phyloP scores from a whole-genome alignment of 2,113 vertebrate genomes.

The Tyto alba region DNA sequence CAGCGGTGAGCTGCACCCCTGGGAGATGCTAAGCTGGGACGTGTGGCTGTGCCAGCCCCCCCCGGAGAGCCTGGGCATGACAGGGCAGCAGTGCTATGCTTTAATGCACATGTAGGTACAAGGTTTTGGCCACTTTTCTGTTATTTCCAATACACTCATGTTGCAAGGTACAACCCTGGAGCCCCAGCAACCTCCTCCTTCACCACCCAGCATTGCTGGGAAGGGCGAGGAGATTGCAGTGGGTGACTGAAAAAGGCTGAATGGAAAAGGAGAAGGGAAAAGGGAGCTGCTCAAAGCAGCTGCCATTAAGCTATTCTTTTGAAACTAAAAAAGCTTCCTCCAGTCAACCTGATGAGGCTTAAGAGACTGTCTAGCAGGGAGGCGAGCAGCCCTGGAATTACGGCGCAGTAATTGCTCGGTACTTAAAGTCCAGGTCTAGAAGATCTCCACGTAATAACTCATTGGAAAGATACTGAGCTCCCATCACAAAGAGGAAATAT shows the following conservation, averaged over 20 bases:
- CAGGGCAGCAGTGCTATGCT: not conserved
- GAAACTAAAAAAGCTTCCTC: not conserved
- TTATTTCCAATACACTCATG: rapidly evolving
- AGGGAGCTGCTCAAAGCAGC: not conserved
- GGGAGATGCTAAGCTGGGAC: not conserved
- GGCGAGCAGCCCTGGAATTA: constrained; percentile 23
- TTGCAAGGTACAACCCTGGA: not conserved
- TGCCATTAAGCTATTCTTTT: not conserved
- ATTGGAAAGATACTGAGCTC: constrained; percentile 57
- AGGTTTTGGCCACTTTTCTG: not conserved
- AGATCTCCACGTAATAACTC: constrained; percentile 57
- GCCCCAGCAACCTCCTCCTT: not conserved
- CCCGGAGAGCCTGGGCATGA: not conserved
- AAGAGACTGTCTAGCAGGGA: not conserved
- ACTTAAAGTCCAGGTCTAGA: constrained; percentile 45
- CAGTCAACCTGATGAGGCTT: not conserved
- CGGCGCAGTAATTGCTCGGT: constrained; percentile 10
- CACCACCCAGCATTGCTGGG: not conserved
- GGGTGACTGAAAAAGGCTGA: not conserved
- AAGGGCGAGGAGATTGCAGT: not conserved
- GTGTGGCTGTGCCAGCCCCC: not conserved
- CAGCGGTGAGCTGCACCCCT: not conserved
- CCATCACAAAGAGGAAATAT: constrained; percentile 67
- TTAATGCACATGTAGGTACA: not conserved
- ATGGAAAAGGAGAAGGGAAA: not conserved